Conservation (phyloP, 2,797 vertebrate species). For the Phoxinus dragarum region DNA sequence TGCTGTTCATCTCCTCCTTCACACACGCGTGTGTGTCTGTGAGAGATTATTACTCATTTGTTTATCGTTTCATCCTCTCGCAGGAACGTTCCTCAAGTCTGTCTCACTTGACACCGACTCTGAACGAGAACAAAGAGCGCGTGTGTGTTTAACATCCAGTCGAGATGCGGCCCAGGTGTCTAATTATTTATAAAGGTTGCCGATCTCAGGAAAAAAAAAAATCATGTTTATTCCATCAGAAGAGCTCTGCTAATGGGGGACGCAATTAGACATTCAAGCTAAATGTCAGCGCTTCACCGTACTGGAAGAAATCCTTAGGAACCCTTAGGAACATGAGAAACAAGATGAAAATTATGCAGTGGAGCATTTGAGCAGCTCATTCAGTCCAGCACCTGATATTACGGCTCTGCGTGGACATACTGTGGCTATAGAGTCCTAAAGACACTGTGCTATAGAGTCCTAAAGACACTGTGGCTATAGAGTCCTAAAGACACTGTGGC, state of each 20-base stretch:
- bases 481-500: no score
- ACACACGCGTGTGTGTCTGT: background rate
- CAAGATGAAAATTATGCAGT: background rate
- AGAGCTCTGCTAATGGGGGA: slow-evolving; percentile 34
- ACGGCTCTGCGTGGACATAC: background rate
- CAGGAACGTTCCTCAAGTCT: slow-evolving; percentile 8
- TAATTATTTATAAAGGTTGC: slow-evolving; percentile 32
- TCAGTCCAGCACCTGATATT: background rate
- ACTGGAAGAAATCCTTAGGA: slow-evolving; percentile 1
- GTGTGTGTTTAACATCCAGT: slow-evolving; percentile 25
- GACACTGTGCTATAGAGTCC: background rate
- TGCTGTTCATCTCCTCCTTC: background rate
- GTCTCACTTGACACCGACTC: background rate
- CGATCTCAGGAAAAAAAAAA: slow-evolving; percentile 3
- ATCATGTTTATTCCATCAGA: slow-evolving; percentile 11
- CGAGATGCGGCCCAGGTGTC: slow-evolving; percentile 3
- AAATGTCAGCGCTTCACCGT: slow-evolving; percentile 25
- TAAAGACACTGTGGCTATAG: no score
- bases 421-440: background rate
- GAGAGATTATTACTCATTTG: background rate
- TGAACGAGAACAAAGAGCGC: slow-evolving; percentile 7
- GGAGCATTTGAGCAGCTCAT: background rate
- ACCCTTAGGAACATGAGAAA: background rate
- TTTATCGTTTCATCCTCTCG: slow-evolving; percentile 10
- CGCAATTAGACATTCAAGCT: slow-evolving; percentile 31